Evolutionary conservation across 2,888 invertebrate genomes (phyloP), one percentile per base, ranked within the genome.

Genomic region (Branchellion lobata): DNA sequence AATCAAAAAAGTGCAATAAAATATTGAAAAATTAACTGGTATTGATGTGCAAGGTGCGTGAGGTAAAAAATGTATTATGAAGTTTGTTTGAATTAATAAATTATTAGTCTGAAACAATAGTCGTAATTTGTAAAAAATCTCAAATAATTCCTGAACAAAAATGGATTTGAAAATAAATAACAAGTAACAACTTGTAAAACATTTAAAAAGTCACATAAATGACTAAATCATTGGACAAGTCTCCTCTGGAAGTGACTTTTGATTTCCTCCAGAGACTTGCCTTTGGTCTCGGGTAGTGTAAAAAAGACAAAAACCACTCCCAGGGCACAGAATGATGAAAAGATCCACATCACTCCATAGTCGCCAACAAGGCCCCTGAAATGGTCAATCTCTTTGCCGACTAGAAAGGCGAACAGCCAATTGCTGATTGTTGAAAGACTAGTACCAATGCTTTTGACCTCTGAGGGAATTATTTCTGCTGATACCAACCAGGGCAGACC

Each of bases 251-350:
- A 82, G 40, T 72, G 34, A 27, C 51, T 69, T 47, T 86, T 86
- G 85, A 96, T 96, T 85, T 96, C 95, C 87, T 96, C 95, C 83
- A 96, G 90, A 83, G 93, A 93, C 87, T 93, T 93, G n/a, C 96
- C 96, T 85, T 93, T 92, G 0, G 96, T 97, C 89, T 97, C 96
- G 18, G 96, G 96, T 75, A 96, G 93, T 86, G 91, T 93, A 84
- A 92, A 89, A 85, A 92, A 91, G 3, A 94, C 93, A 88, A 95
- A 95, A 83, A 93, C 88, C 80, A 94, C 87, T 69, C 93, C 92
- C 21, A 91, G 78, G 2, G 92, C 82, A 85, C 93, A 93, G 83
- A 94, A 91, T 8, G 89, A 85, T 27, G 92, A 91, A 86, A 94
- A 96, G 81, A 93, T 85, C 92, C 94, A 94, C 86, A 95, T 93